Base-by-base conservation (phyloP, 2,113 vertebrate genomes). In the Danionella cerebrum region DNA sequence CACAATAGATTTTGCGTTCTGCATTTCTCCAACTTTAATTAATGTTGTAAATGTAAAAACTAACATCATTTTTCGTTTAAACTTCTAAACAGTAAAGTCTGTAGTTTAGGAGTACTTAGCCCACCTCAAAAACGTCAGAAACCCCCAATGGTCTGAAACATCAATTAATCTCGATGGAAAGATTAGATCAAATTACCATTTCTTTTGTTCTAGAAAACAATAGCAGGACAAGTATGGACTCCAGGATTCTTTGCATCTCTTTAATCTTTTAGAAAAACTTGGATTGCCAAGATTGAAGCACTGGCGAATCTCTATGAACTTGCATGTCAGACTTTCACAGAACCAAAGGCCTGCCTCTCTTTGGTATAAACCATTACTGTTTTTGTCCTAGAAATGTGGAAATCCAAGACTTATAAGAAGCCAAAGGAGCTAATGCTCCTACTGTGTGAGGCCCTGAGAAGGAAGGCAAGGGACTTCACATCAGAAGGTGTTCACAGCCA, bases 401-500 rank as follows among this genome's bases (percentile, higher is more conserved):
- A 44, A 53, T 14, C 19, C 18, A 27, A 38, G 39, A 31, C 36
- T 14, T 42, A n/a, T 41, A 24, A 19, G 54, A 65, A n/a, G n/a
- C 21, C 52, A 65, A 21, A 44, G 45, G 19, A 2, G 45, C 53
- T 27, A 65, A 45, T 45, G 45, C 29, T 22, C 16, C 21, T 48
- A 50, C 35, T 52, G 50, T 27, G 27, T 66, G 47, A 69, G 60
- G 65, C 55, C 47, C 33, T 41, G 55, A 55, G 18, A 60, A 42
- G 44, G 54, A 50, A 63, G 44, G 4, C 36, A 10, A 24, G 51
- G 59, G 60, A 62, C 21, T 39, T 73, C 58, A 58, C 18, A 35
- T 65, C 24, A 18, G 29, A 74, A 59, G 45, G 55, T 33, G 45
- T 62, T 72, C 41, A 72, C 52, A 67, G 54, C 54, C 8, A 33